Evolutionary conservation across 35 echinoderm and acorn worm species (phyloP).

Genomic region (Hemicentrotus pulcherrimus): DNA sequence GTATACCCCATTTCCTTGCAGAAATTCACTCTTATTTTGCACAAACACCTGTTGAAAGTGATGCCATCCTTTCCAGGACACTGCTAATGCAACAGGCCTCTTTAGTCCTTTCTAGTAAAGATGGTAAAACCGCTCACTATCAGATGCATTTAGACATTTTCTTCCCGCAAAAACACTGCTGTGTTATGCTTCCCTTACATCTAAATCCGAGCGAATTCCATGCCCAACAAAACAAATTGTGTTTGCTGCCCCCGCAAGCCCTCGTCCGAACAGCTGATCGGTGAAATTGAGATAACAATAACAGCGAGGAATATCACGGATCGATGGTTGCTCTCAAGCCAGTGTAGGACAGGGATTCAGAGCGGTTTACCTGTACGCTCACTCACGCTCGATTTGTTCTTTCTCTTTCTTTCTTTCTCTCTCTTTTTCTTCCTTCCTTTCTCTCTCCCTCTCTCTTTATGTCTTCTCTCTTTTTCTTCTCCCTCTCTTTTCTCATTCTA

Average conservation of each 20-base stretch:
- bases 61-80: background rate
- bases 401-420: background rate
- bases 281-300: conserved; percentile 24
- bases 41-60: background rate
- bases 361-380: background rate
- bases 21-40: background rate
- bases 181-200: background rate
- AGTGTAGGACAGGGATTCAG: background rate
- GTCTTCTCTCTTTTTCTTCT: no score
- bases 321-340: conserved; percentile 8
- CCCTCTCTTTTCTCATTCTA: no score
- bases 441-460: background rate
- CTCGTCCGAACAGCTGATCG: conserved; percentile 28
- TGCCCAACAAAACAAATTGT: conserved; percentile 32
- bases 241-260: conserved; percentile 17
- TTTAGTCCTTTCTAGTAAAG: background rate
- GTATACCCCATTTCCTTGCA: background rate
- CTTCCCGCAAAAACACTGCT: background rate
- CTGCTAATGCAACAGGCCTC: background rate
- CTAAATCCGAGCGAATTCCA: background rate
- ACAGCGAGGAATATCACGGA: background rate
- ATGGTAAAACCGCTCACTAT: background rate
- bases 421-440: no score
- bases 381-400: background rate
- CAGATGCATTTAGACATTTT: conserved; percentile 13